Evolutionary conservation across 2,888 invertebrate species (phyloP).

Genomic region (Yponomeuta sedellus): DNA sequence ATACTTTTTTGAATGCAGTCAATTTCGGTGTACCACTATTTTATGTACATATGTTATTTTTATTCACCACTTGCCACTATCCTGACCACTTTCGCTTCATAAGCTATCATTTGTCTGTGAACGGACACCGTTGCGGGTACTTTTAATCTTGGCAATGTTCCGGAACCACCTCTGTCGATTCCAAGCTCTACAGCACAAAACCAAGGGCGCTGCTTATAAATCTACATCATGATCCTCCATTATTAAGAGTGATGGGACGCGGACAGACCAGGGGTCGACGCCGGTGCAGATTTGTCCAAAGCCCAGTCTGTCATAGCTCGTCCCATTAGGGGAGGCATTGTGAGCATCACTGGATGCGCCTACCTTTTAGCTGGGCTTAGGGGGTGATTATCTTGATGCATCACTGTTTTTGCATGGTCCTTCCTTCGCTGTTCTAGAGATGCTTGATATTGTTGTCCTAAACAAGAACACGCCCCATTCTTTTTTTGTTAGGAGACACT

Average conservation of each 20-base stretch:
- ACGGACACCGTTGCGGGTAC: too few species aligned
- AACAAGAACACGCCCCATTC: too few species aligned
- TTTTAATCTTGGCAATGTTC: too few species aligned
- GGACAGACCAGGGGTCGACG: conserved; percentile 29
- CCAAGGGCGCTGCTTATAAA: conserved; percentile 65
- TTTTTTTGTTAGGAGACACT: too few species aligned
- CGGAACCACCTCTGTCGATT: not conserved
- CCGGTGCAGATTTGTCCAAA: conserved; percentile 66
- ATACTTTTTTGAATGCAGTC: too few species aligned
- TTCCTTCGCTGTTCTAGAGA: not conserved
- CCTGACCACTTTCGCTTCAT: too few species aligned
- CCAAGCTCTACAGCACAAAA: conserved; percentile 29
- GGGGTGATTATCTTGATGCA: conserved; percentile 24
- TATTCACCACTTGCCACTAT: too few species aligned
- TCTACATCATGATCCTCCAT: conserved; percentile 72
- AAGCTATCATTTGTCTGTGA: too few species aligned
- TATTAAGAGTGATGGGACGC: conserved; percentile 69
- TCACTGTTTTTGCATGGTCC: not conserved
- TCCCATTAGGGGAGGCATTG: conserved; percentile 4
- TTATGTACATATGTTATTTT: too few species aligned
- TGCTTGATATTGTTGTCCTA: not conserved
- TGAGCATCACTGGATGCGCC: not conserved
- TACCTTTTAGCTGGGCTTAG: conserved; percentile 16
- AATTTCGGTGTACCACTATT: too few species aligned
- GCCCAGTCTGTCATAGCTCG: conserved; percentile 35